phyloP scores from a whole-genome alignment of 2,797 vertebrate species.

The Vespertilio murinus region DNA sequence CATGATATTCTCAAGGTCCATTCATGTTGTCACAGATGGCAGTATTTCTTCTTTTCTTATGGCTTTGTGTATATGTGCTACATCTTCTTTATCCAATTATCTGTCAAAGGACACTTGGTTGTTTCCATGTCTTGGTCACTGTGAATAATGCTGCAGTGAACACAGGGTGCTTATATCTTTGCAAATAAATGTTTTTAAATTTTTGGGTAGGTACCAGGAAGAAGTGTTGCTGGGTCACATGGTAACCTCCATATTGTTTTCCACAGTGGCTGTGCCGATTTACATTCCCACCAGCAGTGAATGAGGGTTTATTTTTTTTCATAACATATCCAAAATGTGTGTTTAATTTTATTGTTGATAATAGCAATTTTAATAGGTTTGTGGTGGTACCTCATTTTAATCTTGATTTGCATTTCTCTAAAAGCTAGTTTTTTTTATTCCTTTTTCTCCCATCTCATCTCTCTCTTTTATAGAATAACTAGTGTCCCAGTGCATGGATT shows the following conservation, averaged over 20 bases:
- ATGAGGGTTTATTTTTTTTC: background rate
- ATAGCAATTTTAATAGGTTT: no score
- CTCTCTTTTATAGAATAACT: background rate
- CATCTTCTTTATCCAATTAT: background rate
- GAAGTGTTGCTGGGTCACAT: background rate
- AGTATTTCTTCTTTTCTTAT: background rate
- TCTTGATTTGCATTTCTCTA: background rate
- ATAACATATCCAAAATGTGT: background rate
- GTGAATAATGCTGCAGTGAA: background rate
- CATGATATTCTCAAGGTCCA: background rate
- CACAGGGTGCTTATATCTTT: background rate
- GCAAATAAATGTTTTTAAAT: background rate
- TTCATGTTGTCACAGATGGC: background rate
- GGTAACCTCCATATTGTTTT: background rate
- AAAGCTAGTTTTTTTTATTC: background rate
- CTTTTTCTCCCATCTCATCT: background rate
- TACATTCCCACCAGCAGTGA: background rate
- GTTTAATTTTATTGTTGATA: no score
- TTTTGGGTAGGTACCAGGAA: background rate
- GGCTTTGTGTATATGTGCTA: no score
- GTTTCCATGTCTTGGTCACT: background rate
- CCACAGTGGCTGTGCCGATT: background rate
- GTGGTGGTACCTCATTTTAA: background rate
- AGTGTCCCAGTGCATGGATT: no score
- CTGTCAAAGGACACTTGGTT: background rate